Percentiles rank a stretch among this genome's conserved stretches.
These are phyloP conservation scores for Cremastobaeus sp. DNA, from an alignment of 2,888 invertebrate genomes.

Conservation along the genomic window DNA sequence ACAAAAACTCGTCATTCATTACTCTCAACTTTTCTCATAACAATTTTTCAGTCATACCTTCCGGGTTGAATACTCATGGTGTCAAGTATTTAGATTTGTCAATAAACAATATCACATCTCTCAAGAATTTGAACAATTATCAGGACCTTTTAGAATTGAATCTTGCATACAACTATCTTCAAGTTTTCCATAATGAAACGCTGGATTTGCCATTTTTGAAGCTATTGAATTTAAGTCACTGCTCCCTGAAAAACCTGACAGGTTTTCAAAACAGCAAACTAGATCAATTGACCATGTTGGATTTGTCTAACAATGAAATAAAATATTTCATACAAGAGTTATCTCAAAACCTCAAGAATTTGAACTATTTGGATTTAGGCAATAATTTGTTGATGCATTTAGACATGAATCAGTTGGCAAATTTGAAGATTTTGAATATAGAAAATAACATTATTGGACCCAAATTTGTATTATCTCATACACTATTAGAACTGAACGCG, in stretches of 20 bases:
- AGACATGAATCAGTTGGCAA: slow-evolving; percentile 48
- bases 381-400: slow-evolving; percentile 67
- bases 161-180: slow-evolving; percentile 79
- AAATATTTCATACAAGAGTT: too few species aligned
- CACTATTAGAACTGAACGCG: slow-evolving; percentile 63
- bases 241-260: slow-evolving; percentile 75
- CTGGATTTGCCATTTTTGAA: slow-evolving; percentile 78
- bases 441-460: slow-evolving; percentile 67
- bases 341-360: slow-evolving; percentile 77
- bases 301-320: slow-evolving; percentile 74
- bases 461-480: slow-evolving; percentile 63
- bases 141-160: slow-evolving; percentile 76
- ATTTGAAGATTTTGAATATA: slow-evolving; percentile 62
- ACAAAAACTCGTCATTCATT: slow-evolving; percentile 17
- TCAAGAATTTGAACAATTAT: slow-evolving; percentile 77
- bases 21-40: slow-evolving; percentile 38
- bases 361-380: slow-evolving; percentile 75
- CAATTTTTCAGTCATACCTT: slow-evolving; percentile 25
- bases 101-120: slow-evolving; percentile 78
- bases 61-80: slow-evolving; percentile 19
- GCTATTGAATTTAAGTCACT: slow-evolving; percentile 80
- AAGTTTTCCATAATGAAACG: slow-evolving; percentile 76
- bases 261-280: slow-evolving; percentile 71
- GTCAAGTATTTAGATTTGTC: slow-evolving; percentile 80
- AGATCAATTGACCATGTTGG: slow-evolving; percentile 66